Conservation (phyloP, 2,888 invertebrate species). For the Tholera decimalis region DNA sequence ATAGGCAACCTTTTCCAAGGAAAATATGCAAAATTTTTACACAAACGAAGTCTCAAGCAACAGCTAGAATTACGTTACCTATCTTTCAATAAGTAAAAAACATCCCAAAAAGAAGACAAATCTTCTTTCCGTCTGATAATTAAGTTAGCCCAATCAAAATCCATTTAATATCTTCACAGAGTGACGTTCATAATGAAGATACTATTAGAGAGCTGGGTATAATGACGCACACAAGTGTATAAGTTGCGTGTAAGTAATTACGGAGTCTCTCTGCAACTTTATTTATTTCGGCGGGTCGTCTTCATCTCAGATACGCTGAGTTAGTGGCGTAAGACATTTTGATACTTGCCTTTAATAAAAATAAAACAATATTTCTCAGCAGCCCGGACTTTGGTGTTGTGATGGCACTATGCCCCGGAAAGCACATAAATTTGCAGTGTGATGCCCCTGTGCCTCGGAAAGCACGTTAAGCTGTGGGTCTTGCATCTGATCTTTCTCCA, state of each 20-base stretch:
- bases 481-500: too few relatives aligned
- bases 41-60: too few relatives aligned
- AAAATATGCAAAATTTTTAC: too few relatives aligned
- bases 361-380: background rate
- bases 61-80: too few relatives aligned
- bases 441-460: too few relatives aligned
- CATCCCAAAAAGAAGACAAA: background rate
- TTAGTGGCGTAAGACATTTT: constrained; percentile 63
- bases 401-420: too few relatives aligned
- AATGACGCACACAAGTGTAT: constrained; percentile 50
- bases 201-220: constrained; percentile 37
- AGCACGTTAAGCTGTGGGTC: too few relatives aligned
- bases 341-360: constrained; percentile 69
- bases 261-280: constrained; percentile 83
- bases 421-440: too few relatives aligned
- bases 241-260: constrained; percentile 82
- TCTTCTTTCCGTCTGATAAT: background rate
- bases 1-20: too few relatives aligned
- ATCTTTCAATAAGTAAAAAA: too few relatives aligned
- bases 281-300: constrained; percentile 86
- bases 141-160: constrained; percentile 47
- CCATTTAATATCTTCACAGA: constrained; percentile 41
- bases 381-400: too few relatives aligned
- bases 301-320: constrained; percentile 79
- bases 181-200: constrained; percentile 52